These are phyloP conservation scores for mouse (Mus musculus) DNA, from an alignment of 2,113 vertebrate genomes.

Conservation along the genomic window GRCm39 chr11:65138501-65139000, in stretches of 20 bases:
- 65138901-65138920: not conserved
- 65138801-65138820: not conserved
- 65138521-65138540: not conserved
- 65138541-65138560: not conserved
- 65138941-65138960: not conserved
- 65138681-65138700: not conserved
- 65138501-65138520: not conserved
- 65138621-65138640: not conserved
- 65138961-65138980: not conserved
- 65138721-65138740: not conserved
- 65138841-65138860: conserved; percentile 19
- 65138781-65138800: conserved; percentile 22
- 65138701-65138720: conserved; percentile 27
- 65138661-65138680: not conserved
- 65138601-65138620: not conserved
- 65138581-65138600: not conserved
- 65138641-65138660: not conserved
- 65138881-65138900: not conserved
- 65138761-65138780: conserved; percentile 40
- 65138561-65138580: not conserved
- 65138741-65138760: conserved; percentile 15
- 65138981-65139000: not conserved
- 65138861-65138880: conserved; percentile 7
- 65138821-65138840: conserved; percentile 18
- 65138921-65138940: not conserved